phyloP scores from a whole-genome alignment of 2,888 invertebrate genomes.

The Heliconius cydno region DNA sequence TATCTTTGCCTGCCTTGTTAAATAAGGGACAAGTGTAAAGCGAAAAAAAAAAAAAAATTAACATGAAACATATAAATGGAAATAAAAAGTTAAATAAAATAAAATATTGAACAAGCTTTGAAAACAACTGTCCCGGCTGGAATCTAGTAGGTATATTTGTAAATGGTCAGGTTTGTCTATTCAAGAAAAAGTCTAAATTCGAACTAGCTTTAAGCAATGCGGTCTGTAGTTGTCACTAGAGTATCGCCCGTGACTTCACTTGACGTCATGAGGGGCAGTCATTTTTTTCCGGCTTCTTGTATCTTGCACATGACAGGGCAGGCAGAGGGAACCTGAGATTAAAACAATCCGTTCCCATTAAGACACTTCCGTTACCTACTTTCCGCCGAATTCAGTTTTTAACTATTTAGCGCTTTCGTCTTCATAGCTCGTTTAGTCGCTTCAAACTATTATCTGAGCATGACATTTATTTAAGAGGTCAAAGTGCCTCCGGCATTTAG shows the following conservation, averaged over 20 bases:
- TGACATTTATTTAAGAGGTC: conserved; percentile 25
- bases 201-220: conserved; percentile 13
- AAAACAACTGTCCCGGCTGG: not conserved
- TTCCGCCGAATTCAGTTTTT: too few species aligned
- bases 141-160: conserved; percentile 26
- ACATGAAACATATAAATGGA: not conserved
- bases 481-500: conserved; percentile 17
- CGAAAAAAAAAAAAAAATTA: not conserved
- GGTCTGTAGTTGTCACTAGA: not conserved
- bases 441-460: not conserved
- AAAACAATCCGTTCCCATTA: too few species aligned
- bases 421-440: not conserved
- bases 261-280: not conserved
- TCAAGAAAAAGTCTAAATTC: conserved; percentile 26
- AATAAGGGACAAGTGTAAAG: not conserved
- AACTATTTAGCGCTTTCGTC: too few species aligned
- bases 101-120: not conserved
- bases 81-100: not conserved
- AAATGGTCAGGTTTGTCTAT: conserved; percentile 33
- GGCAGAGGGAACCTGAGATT: too few species aligned
- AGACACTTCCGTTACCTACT: too few species aligned
- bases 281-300: not conserved
- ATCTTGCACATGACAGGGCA: fast-evolving
- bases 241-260: not conserved
- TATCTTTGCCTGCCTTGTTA: not conserved